Evolutionary conservation across 2,888 invertebrate genomes (phyloP).

Genomic region (Dryadula phaetusa): DNA sequence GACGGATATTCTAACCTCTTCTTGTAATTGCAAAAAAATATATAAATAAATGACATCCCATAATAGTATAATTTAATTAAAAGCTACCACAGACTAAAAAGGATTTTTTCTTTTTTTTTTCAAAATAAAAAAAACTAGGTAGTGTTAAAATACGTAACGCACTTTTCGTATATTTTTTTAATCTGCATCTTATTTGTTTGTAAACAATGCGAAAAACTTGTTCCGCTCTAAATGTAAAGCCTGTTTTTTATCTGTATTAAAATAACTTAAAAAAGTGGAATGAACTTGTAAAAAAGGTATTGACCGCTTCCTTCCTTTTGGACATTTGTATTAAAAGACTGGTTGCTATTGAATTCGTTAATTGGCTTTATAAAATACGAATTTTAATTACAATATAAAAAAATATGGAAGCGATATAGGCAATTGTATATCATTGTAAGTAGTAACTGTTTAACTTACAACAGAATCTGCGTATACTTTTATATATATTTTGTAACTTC

Average conservation of each 20-base stretch:
- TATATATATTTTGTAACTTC: too few relatives aligned
- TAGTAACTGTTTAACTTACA: too few relatives aligned
- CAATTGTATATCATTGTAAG: neutral
- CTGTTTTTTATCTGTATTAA: slow-evolving; percentile 33
- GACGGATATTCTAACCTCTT: neutral
- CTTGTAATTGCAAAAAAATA: neutral
- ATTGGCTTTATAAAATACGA: neutral
- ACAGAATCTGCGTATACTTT: too few relatives aligned
- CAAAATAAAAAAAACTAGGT: slow-evolving; percentile 16
- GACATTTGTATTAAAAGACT: slow-evolving; percentile 5
- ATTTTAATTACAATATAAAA: neutral
- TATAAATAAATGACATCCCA: neutral
- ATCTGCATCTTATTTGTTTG: slow-evolving; percentile 15
- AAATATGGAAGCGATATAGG: neutral
- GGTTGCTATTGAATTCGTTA: slow-evolving; percentile 1
- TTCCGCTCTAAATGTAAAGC: slow-evolving; percentile 41
- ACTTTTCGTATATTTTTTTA: slow-evolving; percentile 10
- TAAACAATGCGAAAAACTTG: slow-evolving; percentile 27
- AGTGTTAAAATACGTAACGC: slow-evolving; percentile 12
- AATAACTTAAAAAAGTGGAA: slow-evolving; percentile 34
- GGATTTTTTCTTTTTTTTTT: neutral
- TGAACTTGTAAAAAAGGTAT: slow-evolving; percentile 25
- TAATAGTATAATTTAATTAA: neutral
- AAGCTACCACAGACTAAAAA: neutral
- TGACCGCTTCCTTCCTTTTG: slow-evolving; percentile 40